Evolutionary conservation across 2,888 invertebrate genomes (phyloP).

Genomic region (Drosophila cyrtoloma): DNA sequence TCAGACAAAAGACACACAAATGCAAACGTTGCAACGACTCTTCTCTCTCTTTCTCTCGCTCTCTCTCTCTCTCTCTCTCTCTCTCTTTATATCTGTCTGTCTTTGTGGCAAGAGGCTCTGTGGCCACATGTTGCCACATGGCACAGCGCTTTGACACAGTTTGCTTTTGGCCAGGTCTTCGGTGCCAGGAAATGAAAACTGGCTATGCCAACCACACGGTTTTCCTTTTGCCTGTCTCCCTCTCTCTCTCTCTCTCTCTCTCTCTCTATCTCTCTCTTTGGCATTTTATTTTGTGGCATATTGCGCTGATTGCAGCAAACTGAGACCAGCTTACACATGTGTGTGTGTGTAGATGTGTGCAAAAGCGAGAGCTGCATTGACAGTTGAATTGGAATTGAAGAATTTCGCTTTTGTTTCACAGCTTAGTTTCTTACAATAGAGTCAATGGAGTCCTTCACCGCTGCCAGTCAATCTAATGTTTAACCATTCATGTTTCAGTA

Average conservation of each 20-base stretch:
- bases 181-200: conserved; percentile 52
- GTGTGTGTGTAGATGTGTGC: not conserved
- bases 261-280: not conserved
- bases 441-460: not conserved
- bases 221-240: not conserved
- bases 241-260: not conserved
- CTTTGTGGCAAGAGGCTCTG: conserved; percentile 17
- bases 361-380: not conserved
- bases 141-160: conserved; percentile 53
- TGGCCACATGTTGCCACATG: conserved; percentile 56
- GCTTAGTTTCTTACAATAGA: not conserved
- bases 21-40: conserved; percentile 20
- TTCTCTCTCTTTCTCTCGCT: not conserved
- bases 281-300: conserved; percentile 31
- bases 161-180: conserved; percentile 33
- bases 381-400: conserved; percentile 7
- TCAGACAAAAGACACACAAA: conserved; percentile 27
- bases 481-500: not conserved
- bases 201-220: conserved; percentile 6
- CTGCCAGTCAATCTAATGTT: not conserved
- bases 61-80: not conserved
- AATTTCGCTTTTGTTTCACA: not conserved
- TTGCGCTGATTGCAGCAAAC: conserved; percentile 40
- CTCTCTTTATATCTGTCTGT: not conserved
- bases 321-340: conserved; percentile 9